Percentiles rank a stretch among this genome's conserved stretches.
phyloP scores from a whole-genome alignment of 2,113 vertebrate genomes.

The Orycteropus afer region DNA sequence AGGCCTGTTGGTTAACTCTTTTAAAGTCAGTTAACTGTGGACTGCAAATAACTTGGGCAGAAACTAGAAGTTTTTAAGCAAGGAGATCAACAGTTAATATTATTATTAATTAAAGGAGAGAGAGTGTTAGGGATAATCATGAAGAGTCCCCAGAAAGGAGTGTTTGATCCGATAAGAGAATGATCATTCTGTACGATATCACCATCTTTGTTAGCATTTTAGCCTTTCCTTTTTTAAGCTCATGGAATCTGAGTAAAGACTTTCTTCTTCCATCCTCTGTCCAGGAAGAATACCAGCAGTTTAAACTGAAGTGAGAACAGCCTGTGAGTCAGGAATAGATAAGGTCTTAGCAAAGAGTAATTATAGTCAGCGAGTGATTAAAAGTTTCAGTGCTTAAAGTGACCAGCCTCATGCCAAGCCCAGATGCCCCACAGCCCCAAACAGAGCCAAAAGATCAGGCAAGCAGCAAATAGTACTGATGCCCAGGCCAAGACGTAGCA shows the following conservation, averaged over 20 bases:
- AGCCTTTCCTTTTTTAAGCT: slow-evolving; percentile 5
- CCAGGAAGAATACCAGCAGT: slow-evolving; percentile 54
- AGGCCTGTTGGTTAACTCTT: background rate
- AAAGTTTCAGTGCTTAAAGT: slow-evolving; percentile 49
- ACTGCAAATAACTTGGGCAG: background rate
- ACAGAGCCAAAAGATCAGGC: slow-evolving; percentile 33
- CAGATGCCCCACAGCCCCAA: background rate
- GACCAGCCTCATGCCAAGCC: slow-evolving; percentile 53
- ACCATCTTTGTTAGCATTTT: background rate
- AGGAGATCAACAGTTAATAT: background rate
- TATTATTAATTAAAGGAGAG: background rate
- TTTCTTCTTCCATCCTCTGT: background rate
- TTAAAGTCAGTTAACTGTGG: background rate
- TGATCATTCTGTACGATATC: background rate
- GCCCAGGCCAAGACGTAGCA: slow-evolving; percentile 13
- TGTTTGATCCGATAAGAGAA: background rate
- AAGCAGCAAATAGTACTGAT: background rate
- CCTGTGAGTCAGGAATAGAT: slow-evolving; percentile 54
- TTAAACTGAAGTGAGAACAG: slow-evolving; percentile 51
- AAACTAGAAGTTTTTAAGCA: slow-evolving; percentile 41
- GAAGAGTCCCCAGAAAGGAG: background rate
- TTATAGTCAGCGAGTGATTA: slow-evolving; percentile 67
- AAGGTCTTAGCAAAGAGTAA: slow-evolving; percentile 56
- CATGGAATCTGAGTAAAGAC: background rate
- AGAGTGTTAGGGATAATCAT: background rate